A percentile compares a stretch with the other conserved stretches of the same genome.
Conservation (phyloP, 2,888 invertebrate species). For the Drosophila multiciliata region DNA sequence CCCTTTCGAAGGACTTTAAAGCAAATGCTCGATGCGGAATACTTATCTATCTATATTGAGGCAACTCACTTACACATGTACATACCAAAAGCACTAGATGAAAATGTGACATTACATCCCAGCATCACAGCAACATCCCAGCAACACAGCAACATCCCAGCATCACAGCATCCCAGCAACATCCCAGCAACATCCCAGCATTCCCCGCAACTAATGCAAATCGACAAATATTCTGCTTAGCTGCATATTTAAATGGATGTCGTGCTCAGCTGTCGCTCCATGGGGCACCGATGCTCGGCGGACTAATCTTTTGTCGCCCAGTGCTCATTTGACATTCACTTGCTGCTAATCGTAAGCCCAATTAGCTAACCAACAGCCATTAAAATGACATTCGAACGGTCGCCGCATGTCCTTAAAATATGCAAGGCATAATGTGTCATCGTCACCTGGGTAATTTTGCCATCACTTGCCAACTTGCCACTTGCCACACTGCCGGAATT, state of each 20-base stretch:
- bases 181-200: not conserved
- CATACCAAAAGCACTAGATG: conserved; percentile 11
- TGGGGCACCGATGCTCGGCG: conserved; percentile 8
- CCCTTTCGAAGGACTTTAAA: conserved; percentile 62
- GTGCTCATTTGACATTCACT: conserved; percentile 46
- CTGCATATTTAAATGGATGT: conserved; percentile 43
- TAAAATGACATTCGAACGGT: conserved; percentile 61
- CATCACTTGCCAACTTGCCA: conserved; percentile 5
- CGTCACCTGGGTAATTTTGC: conserved; percentile 48
- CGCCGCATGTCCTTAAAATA: conserved; percentile 61
- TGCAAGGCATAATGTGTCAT: conserved; percentile 67
- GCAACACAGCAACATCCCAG: not conserved
- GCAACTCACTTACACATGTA: conserved; percentile 14
- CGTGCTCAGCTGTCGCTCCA: conserved; percentile 35
- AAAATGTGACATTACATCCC: conserved; percentile 9
- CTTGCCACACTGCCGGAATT: conserved; percentile 15
- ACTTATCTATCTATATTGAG: conserved; percentile 15
- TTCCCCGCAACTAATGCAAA: conserved; percentile 28
- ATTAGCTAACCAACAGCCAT: conserved; percentile 71
- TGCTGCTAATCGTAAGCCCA: conserved; percentile 67
- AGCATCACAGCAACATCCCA: not conserved
- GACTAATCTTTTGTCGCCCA: conserved; percentile 26
- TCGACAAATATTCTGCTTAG: conserved; percentile 45
- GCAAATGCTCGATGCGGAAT: conserved; percentile 28
- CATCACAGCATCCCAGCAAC: conserved; percentile 5